Evolutionary conservation across 2,797 vertebrate genomes (phyloP).

Genomic region (Poeciliopsis gracilis): DNA sequence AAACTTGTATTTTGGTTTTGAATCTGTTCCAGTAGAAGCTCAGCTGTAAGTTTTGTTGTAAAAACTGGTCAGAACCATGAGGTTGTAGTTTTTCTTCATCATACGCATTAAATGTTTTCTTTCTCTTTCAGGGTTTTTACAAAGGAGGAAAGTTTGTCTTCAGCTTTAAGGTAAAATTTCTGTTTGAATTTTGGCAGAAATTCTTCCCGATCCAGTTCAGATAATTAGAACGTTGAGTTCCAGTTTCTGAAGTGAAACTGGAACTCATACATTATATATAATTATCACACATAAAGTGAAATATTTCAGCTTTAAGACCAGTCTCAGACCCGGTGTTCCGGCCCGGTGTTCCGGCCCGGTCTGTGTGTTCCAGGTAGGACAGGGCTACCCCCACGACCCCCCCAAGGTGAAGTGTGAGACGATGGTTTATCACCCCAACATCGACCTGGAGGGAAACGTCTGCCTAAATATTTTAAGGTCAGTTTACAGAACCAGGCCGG

Average conservation of each 20-base stretch:
- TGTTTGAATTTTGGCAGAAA: neutral
- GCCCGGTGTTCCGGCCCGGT: neutral
- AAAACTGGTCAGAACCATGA: neutral
- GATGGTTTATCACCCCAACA: constrained; percentile 98
- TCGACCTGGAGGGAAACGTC: constrained; percentile 97
- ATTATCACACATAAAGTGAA: too few relatives aligned
- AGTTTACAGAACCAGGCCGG: neutral
- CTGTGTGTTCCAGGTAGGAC: constrained; percentile 85
- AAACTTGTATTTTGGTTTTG: neutral
- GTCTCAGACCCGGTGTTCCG: too few relatives aligned
- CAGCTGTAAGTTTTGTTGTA: neutral
- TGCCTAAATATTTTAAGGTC: constrained; percentile 96
- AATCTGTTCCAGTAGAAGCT: neutral
- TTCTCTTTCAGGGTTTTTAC: constrained; percentile 87
- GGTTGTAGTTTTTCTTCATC: neutral
- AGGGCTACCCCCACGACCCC: constrained; percentile 95
- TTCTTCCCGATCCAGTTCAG: neutral
- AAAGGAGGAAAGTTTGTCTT: constrained; percentile 95
- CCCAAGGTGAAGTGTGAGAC: constrained; percentile 98
- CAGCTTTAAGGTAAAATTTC: constrained; percentile 92
- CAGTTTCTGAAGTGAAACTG: too few relatives aligned
- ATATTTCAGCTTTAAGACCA: too few relatives aligned
- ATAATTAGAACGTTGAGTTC: neutral
- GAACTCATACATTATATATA: too few relatives aligned
- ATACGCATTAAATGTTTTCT: constrained; percentile 3